Percentiles rank a stretch among this genome's conserved stretches.
Evolutionary conservation across 2,888 invertebrate genomes (phyloP).

Genomic region (Dryobota labecula): DNA sequence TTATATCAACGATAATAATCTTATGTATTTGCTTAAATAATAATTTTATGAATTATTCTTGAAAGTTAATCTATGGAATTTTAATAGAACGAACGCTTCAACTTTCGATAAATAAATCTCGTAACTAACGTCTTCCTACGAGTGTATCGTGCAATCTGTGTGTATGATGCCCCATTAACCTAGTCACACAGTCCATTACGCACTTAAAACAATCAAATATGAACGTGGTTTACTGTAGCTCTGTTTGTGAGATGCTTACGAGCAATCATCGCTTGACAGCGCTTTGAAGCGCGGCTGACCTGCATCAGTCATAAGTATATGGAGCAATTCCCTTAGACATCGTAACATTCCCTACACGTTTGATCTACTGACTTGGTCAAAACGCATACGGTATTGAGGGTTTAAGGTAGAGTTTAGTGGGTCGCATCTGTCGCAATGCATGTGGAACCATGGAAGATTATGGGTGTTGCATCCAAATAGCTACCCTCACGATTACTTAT

Average conservation of each 20-base stretch:
- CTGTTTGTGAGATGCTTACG: conserved; percentile 12
- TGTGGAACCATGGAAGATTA: neutral
- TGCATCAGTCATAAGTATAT: conserved; percentile 34
- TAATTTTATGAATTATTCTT: neutral
- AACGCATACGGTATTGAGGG: conserved; percentile 28
- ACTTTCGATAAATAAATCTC: neutral
- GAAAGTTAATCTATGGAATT: no score
- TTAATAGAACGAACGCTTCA: neutral
- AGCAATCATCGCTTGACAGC: conserved; percentile 47
- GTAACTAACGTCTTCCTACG: no score
- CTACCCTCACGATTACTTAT: neutral
- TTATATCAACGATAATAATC: neutral
- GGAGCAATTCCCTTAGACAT: conserved; percentile 11
- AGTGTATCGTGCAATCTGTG: neutral
- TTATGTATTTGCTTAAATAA: neutral
- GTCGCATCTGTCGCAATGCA: neutral
- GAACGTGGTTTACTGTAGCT: conserved; percentile 11
- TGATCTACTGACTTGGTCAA: conserved; percentile 14
- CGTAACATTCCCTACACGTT: neutral
- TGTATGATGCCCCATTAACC: conserved; percentile 11
- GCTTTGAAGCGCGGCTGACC: conserved; percentile 47
- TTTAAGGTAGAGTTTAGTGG: neutral
- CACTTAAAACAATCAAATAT: conserved; percentile 48
- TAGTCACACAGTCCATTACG: conserved; percentile 42
- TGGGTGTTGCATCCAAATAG: no score